A percentile compares a stretch with the other conserved stretches of the same genome.
Evolutionary conservation across 2,113 vertebrate species (phyloP).

Genomic region (Nannospalax galili): DNA sequence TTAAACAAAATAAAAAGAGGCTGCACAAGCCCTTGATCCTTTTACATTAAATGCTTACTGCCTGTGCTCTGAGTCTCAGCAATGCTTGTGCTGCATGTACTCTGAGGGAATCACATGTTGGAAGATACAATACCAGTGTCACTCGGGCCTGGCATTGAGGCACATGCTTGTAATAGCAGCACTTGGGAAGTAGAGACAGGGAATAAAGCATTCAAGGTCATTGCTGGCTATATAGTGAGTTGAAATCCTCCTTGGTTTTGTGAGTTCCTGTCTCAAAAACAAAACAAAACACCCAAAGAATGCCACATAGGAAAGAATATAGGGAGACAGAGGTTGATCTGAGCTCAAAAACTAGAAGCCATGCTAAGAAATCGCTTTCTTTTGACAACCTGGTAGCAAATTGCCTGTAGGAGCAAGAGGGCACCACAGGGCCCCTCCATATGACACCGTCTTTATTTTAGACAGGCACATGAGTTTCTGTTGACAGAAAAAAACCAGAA

Average conservation of each 20-base stretch:
- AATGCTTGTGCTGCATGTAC: neutral
- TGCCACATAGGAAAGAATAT: neutral
- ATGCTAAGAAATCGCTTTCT: neutral
- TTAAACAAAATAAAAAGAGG: conserved; percentile 12
- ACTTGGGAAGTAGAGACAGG: no score
- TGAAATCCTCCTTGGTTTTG: neutral
- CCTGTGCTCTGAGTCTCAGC: neutral
- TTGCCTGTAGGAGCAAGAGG: neutral
- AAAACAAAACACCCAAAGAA: neutral
- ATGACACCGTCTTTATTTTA: neutral
- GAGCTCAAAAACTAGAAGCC: neutral
- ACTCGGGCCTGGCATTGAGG: no score
- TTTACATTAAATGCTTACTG: conserved; percentile 38
- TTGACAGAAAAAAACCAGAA: conserved; percentile 58
- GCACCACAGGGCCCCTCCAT: neutral
- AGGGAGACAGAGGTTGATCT: neutral
- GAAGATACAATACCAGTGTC: neutral
- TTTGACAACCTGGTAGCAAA: neutral
- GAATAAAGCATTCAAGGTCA: neutral
- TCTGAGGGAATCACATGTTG: neutral
- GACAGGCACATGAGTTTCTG: neutral
- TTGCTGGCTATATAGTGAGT: neutral
- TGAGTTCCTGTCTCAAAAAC: neutral
- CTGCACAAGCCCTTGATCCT: neutral
- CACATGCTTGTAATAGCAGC: no score